Evolutionary conservation across 2,888 invertebrate species (phyloP), one percentile per base, ranked within the genome.

Genomic region (Liopterus haemorrhoidalis): DNA sequence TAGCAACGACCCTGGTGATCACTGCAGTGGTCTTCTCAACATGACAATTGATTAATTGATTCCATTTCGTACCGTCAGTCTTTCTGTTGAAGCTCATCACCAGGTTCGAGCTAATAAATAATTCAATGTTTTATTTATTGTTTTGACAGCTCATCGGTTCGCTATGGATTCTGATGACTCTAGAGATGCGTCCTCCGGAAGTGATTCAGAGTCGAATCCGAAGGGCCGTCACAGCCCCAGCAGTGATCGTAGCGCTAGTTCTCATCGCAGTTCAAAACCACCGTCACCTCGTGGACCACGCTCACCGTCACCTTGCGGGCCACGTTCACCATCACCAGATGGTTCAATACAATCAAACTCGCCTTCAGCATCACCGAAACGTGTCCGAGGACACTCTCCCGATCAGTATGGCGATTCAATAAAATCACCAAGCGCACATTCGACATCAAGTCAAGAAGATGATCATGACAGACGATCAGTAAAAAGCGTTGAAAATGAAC

Each of bases 91-190:
- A 36, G 43, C 30, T 24, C 30, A 14, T 43, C 37, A 22, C 43
- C 42, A 36, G 42, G 42, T 27, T 19, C 22, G n/a, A 24, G 25
- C 25, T 24, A 21, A 36, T 12, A 16, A 8, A 27, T 12, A 16
- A 27, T 37, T n/a, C 8, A 8, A 37, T 44, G 6, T 36, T 35
- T 25, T 41, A 42, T 41, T 57, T 54, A 51, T 50, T 55, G 56
- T 57, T 51, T 56, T 44, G 41, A 37, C 53, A 54, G 50, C 46
- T 28, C 28, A 8, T 35, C n/a, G 19, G 3, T 38, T 19, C 44
- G 28, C 50, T 47, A 77, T 78, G 76, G 78, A 78, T 64, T 77
- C 77, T 14, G 77, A 77, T 65, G 77, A 77, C 63, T 78, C 77
- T 52, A 69, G 70, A 57, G 76, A 75, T 68, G 72, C 57, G 35